Base-by-base conservation (phyloP, 2,888 invertebrate species). In the Limulus polyphemus region DNA sequence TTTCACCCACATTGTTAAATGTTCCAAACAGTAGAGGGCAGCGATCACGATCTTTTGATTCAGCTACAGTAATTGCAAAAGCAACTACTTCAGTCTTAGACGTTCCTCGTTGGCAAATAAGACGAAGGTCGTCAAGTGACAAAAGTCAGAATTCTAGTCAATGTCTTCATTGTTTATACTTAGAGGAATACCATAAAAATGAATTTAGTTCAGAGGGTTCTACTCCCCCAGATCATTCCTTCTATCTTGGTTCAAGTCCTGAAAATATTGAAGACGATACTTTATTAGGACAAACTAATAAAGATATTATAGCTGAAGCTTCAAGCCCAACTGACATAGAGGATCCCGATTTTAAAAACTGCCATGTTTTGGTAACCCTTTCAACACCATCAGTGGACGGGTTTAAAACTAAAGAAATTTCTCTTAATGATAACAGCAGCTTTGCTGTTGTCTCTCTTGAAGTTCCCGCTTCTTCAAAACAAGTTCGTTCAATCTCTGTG, bases 131-230 rank as follows among this genome's bases (percentile, higher is more conserved):
- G 11, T 54, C 54, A 10, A 54, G 54, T n/a, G 54, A 54, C 54
- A 54, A 54, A 32, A n/a, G 11, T 11, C 32, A 32, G 32, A 54
- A n/a, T 10, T 54, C 54, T 11, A 17, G 16, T 11, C 54, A 54
- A 54, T 54, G 54, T n/a, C 14, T 54, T 54, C 54, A 54, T 54
- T 54, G 54, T 54, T n/a, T 54, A 32, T 54, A 54, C n/a, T 32
- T 54, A 16, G 54, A 54, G 54, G 54, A 54, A 54, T n/a, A 17
- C 16, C 16, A 17, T 1, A 16, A 32, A 17, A 16, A 54, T 11
- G 32, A 54, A 7, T 32, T 17, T 17, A 54, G 16, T 10, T 17
- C 32, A 16, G 54, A 32, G 14, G 32, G 54, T n/a, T 32, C 54
- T 11, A 54, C 54, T 11, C 14, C 54, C 16, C 14, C 11, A 11